Evolutionary conservation across 2,113 vertebrate species (phyloP), one percentile per base, ranked within the genome.

Genomic region (Rynchops niger): DNA sequence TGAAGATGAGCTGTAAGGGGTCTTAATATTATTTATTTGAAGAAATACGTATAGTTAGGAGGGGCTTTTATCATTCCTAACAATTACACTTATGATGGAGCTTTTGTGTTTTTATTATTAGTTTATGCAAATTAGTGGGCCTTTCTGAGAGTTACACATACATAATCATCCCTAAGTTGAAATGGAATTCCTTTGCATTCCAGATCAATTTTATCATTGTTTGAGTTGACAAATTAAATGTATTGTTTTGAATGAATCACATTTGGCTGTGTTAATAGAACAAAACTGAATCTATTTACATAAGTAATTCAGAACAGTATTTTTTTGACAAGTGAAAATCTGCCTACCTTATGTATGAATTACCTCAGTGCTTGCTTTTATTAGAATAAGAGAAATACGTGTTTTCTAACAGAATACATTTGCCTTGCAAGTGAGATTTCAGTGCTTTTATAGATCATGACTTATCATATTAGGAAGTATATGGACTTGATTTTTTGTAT

Each of bases 201-300:
- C 29, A 80, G 67, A 92, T 89, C 26, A 63, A 27, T 85, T 93
- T 79, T 93, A 84, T 74, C 16, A 11, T 82, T 95, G 85, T 59
- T 82, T 90, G 74, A 82, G 45, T 69, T 91, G 71, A 72, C 69
- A 95, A 89, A 93, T 91, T 76, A 71, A 90, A 83, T 58, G 12
- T 26, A 59, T 87, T 91, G 45, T 93, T 96, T 87, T 61, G 87
- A 93, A 70, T 95, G 53, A 95, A 92, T 91, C 58, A 78, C n/a
- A 45, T 42, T 85, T 62, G 43, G 40, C 43, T 73, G 40, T 78
- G 27, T 74, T 56, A 84, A 70, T 56, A 8, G 22, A 85, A 56
- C 71, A 36, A 59, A 80, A 86, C 58, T 78, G 43, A 93, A 81
- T 63, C 81, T 91, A 78, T 95, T 94, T 96, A 81, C 53, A 59